phyloP scores from a whole-genome alignment of 2,797 vertebrate species.

The Neopelma chrysocephalum region DNA sequence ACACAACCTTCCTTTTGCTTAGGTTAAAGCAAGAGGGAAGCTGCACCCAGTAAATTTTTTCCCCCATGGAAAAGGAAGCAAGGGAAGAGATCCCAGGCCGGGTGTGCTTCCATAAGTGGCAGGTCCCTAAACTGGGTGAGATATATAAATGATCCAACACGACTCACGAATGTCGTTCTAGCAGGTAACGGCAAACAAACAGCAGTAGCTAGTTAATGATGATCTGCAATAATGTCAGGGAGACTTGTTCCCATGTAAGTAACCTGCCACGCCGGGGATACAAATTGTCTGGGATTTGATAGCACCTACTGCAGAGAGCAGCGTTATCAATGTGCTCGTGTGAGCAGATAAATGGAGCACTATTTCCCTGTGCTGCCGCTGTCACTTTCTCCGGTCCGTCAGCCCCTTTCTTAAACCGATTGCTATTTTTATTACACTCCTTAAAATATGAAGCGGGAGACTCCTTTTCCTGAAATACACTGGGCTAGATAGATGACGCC shows the following conservation, averaged over 20 bases:
- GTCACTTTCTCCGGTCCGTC: slow-evolving; percentile 48
- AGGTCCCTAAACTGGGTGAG: background rate
- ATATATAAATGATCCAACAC: background rate
- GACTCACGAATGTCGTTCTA: background rate
- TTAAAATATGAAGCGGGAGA: slow-evolving; percentile 61
- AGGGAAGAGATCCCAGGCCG: background rate
- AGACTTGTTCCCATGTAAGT: slow-evolving; percentile 42
- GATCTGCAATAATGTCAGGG: slow-evolving; percentile 30
- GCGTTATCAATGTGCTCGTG: slow-evolving; percentile 29
- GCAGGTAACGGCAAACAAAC: slow-evolving; percentile 12
- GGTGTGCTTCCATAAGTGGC: background rate
- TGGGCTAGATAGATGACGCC: slow-evolving; percentile 53
- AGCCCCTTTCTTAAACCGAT: slow-evolving; percentile 43
- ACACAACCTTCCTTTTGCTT: background rate
- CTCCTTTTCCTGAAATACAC: slow-evolving; percentile 67
- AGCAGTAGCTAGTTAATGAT: slow-evolving; percentile 35
- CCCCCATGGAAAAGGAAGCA: background rate
- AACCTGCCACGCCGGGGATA: slow-evolving; percentile 41
- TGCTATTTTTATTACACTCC: slow-evolving; percentile 64
- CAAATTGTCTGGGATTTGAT: slow-evolving; percentile 50
- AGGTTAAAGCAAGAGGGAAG: background rate
- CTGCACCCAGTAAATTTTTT: background rate
- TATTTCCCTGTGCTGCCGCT: slow-evolving; percentile 35
- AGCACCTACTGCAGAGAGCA: slow-evolving; percentile 27
- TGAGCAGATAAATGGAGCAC: slow-evolving; percentile 49